Base-by-base conservation (phyloP, 2,113 vertebrate species). In the Peromyscus maniculatus region DNA sequence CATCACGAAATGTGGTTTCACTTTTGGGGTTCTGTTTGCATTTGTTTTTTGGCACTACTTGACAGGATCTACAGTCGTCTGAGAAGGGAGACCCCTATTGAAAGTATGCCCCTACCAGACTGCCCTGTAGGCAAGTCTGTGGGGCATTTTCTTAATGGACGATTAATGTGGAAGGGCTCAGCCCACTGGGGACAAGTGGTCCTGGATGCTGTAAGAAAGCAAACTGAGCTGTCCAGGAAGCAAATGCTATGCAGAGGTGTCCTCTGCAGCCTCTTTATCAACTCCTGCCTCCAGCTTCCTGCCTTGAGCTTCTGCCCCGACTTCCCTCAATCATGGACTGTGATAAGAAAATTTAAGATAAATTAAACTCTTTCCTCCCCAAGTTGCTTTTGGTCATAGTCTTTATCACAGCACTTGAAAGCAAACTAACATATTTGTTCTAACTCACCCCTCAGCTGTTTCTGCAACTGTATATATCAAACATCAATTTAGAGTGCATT, bases 401-500 rank as follows among this genome's bases (percentile, higher is more conserved):
- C 7, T 39, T 26, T 24, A 83, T 83, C 22, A 59, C 11, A 83
- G 57, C 3, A 83, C 11, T 84, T 64, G n/a, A 43, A 83, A 84
- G 57, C 57, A 26, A 83, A 39, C 36, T 39, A 39, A 39, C 36
- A 39, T 12, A 24, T 62, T 26, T 62, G 26, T 62, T 26, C 8
- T 83, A 62, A 62, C 5, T 75, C 69, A 89, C 66, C 74, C 75
- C 74, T 91, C 49, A 11, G 71, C 52, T 96, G 59, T 95, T 90
- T 89, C 2, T 89, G 9, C 46, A 92, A 11, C 72, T 64, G 33
- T 62, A 31, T 52, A 55, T 88, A 91, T 94, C 52, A 66, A 88
- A 71, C n/a, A 69, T 36, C 16, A 75, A 36, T 11, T 92, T 94
- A 64, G 75, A 43, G 28, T 0, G 1, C 26, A n/a, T 91, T 16